Base-by-base conservation (phyloP, 2,113 vertebrate genomes). In the Planiliza haematocheilus region DNA sequence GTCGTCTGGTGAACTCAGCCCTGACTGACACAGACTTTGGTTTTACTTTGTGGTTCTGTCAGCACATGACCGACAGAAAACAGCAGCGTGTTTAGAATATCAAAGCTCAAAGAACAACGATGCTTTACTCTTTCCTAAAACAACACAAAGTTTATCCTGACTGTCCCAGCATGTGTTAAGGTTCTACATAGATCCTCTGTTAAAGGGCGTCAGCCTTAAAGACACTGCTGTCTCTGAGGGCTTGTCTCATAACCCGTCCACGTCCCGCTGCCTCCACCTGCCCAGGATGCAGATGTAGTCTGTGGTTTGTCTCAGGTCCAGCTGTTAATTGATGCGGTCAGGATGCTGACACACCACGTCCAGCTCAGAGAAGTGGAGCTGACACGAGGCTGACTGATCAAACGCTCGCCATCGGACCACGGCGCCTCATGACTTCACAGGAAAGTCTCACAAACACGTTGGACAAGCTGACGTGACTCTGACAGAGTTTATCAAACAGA, bases 301-400 rank as follows among this genome's bases (percentile, higher is more conserved):
- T 30, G 7, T 12, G 7, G 14, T 52, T 45, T 20, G 14, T 30
- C 18, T 11, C 16, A 1, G 7, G 14, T 0, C 50, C 34, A 17
- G 71, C 24, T 58, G 45, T 30, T 63, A 18, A 70, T 17, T 21
- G 53, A 74, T 50, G 1, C n/a, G 11, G 52, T 64, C 62, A 34
- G 39, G 34, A 3, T 0, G 7, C 45, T 41, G 71, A 79, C 67
- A 45, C 39, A 24, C 39, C 61, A 34, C 55, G 52, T n/a, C 10
- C 0, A 50, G 48, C 30, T 73, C 42, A 42, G 39, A 69, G 48
- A 69, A 17, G 30, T 42, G 1, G 0, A 12, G 63, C 68, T 50
- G 68, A 73, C 73, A 46, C 2, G 53, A 57, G 17, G 45, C 71
- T n/a, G 64, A 18, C 49, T 63, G 70, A 78, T 74, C 70, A 78